Base-by-base conservation (phyloP, 1,140 invertebrate species). In the Pinna nobilis region DNA sequence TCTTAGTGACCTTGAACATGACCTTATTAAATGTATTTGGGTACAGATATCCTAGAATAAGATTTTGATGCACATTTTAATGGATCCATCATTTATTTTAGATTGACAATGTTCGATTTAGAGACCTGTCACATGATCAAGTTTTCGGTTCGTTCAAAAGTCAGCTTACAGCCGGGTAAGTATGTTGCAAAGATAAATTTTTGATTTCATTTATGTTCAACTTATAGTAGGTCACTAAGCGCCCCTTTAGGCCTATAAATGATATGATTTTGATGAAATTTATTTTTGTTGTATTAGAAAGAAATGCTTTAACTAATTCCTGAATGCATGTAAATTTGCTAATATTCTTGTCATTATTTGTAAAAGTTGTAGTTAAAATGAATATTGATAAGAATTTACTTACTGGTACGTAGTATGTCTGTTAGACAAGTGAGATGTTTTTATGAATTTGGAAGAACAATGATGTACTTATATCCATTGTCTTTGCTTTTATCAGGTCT, bases 91-190 rank as follows among this genome's bases (percentile, higher is more conserved):
- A 63, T 57, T 67, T 44, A 61, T 81, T 80, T 53, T 78, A 88
- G 86, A 77, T 85, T 65, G 84, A 86, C 41, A 82, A 76, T 79
- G 77, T 87, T n/a, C 69, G 79, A 61, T 87, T 88, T 80, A 78
- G 85, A 32, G 84, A 87, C 72, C 69, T 88, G 3, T 81, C 82
- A 28, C 70, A 78, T 69, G 86, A 88, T 51, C 86, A 88, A 74
- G 85, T 88, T 15, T 88, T 88, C 72, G 87, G 87, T n/a, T 82
- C 84, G 18, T 66, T 81, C 49, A 79, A 80, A 67, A 82, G 84
- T 37, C 78, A 64, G 23, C 67, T 69, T 20, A 57, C 73, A 49
- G 74, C 77, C 69, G 49, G 76, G 81, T 82, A 77, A 80, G 81
- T 75, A 49, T 51, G 37, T n/a, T 15, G 6, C 13, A 13, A 1